These are phyloP conservation scores for Leguminivora glycinivorella DNA, from an alignment of 1,140 invertebrate species.

Conservation along the genomic window DNA sequence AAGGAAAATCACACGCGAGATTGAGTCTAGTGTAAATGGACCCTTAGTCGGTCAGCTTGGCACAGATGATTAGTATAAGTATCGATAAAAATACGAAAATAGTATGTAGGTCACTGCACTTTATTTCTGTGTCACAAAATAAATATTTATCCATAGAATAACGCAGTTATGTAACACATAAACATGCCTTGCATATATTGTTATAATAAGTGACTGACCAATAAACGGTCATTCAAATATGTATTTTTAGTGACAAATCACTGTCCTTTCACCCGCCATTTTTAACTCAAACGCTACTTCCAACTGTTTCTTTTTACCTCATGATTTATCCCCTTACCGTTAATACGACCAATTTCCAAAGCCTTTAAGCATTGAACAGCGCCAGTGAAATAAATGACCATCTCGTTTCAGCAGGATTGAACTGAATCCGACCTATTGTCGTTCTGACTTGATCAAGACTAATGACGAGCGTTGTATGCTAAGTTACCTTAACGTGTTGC, in stretches of 20 bases:
- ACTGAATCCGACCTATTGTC: constrained; percentile 22
- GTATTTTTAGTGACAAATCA: neutral
- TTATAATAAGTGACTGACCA: too few species aligned
- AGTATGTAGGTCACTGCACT: too few species aligned
- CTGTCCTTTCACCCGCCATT: neutral
- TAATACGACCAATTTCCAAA: constrained; percentile 25
- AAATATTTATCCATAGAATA: too few species aligned
- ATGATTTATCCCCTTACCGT: constrained; percentile 16
- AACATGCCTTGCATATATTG: too few species aligned
- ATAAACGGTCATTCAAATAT: neutral
- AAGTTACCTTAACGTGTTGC: constrained; percentile 10
- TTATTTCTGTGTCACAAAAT: too few species aligned
- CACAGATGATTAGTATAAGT: too few species aligned
- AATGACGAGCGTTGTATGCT: constrained; percentile 17
- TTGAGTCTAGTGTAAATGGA: too few species aligned
- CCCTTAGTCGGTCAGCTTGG: too few species aligned
- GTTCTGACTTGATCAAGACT: constrained; percentile 26
- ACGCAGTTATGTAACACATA: too few species aligned
- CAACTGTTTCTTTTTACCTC: constrained; percentile 23
- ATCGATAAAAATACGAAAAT: too few species aligned
- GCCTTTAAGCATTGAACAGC: constrained; percentile 25
- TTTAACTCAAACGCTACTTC: neutral
- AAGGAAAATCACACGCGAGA: too few species aligned
- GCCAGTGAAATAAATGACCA: constrained; percentile 26
- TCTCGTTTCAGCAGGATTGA: constrained; percentile 20